A percentile compares a stretch with the other conserved stretches of the same genome.
These are phyloP conservation scores for Limnephilus marmoratus DNA, from an alignment of 2,888 invertebrate species.

Conservation along the genomic window DNA sequence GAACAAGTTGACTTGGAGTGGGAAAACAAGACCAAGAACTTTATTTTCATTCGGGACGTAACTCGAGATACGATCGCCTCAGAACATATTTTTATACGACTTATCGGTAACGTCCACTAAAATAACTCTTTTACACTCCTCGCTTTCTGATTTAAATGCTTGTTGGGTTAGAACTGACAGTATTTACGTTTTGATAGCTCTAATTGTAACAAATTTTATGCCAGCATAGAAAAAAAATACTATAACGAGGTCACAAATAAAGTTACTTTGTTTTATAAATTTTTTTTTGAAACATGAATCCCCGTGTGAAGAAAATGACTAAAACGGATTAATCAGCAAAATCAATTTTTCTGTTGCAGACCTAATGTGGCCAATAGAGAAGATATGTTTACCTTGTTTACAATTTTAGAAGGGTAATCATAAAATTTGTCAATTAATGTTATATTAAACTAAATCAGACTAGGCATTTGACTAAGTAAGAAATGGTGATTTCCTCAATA, in stretches of 20 bases:
- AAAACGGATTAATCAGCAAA: no score
- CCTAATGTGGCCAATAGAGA: not conserved
- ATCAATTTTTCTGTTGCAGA: not conserved
- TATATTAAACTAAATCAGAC: not conserved
- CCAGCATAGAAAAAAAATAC: not conserved
- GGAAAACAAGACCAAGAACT: conserved; percentile 63
- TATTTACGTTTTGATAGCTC: not conserved
- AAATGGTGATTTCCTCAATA: not conserved
- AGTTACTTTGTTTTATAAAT: not conserved
- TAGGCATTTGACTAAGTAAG: not conserved
- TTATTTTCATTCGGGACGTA: conserved; percentile 60
- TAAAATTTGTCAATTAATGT: not conserved
- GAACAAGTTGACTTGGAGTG: conserved; percentile 64
- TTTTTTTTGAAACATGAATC: no score
- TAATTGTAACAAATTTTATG: not conserved
- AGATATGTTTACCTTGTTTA: not conserved
- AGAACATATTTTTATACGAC: conserved; percentile 55
- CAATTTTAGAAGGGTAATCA: not conserved
- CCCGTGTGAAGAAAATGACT: no score
- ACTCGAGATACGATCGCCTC: conserved; percentile 62
- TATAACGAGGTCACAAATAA: not conserved
- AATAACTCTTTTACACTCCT: not conserved
- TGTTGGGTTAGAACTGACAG: not conserved
- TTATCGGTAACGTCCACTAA: conserved; percentile 39
- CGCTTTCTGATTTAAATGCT: not conserved